Evolutionary conservation across 2,888 invertebrate genomes (phyloP).

Genomic region (Venusia cambrica): DNA sequence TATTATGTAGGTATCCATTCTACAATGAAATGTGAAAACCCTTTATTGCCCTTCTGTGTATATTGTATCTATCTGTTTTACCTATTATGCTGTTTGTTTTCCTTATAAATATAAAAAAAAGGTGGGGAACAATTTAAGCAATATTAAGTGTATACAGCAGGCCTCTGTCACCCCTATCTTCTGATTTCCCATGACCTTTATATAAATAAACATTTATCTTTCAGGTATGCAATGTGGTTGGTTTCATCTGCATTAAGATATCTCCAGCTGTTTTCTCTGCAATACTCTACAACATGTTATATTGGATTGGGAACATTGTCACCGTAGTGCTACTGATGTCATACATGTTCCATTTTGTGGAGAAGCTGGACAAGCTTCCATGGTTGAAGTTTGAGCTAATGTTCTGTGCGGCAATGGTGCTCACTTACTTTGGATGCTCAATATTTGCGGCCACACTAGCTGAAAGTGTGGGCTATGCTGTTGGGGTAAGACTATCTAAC

Average conservation of each 20-base stretch:
- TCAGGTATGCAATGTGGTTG: constrained; percentile 85
- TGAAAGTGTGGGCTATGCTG: constrained; percentile 83
- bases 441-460: constrained; percentile 84
- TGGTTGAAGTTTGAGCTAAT: constrained; percentile 91
- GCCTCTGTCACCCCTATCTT: no score
- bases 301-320: constrained; percentile 90
- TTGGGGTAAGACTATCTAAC: constrained; percentile 83
- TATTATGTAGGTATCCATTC: no score
- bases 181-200: no score
- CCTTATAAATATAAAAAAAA: no score
- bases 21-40: no score
- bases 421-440: constrained; percentile 88
- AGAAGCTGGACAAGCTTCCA: constrained; percentile 89
- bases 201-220: constrained; percentile 23
- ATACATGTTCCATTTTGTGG: constrained; percentile 91
- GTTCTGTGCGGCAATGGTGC: constrained; percentile 85
- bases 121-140: no score
- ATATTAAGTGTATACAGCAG: no score
- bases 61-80: no score
- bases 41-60: no score
- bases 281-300: constrained; percentile 88
- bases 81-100: no score
- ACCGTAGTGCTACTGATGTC: constrained; percentile 86
- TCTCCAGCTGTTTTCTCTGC: constrained; percentile 83
- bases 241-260: constrained; percentile 90